Evolutionary conservation across 2,888 invertebrate genomes (phyloP), one percentile per base, ranked within the genome.

Genomic region (Napeogenes sylphis): DNA sequence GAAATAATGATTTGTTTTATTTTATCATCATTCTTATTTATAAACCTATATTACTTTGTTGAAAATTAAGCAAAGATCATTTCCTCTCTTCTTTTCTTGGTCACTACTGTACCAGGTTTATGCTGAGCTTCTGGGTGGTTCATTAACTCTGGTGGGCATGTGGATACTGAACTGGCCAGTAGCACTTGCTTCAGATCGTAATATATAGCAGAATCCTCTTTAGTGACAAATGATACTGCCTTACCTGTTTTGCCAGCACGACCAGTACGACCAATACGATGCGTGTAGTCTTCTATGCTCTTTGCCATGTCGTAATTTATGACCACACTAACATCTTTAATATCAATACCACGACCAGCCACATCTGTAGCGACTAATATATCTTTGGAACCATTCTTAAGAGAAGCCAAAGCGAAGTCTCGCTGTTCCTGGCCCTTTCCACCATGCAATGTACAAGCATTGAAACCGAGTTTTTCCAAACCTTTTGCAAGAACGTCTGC

Each of bases 291-390:
- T 92, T 99, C 99, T 77, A 99, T 99, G 21, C 95, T 94, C 86
- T 99, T 99, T 0, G 99, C 99, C 99, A 99, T 99, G 81, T 99
- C 99, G 77, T 99, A 99, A 85, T 99, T 99, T 75, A 99, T 97
- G 68, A 99, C 99, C 88, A 99, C 93, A 6, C 99, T 98, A 3
- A 99, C 99, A 84, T 99, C 99, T 83, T 99, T 99, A 81, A 99
- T 99, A 81, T 99, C 99, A 72, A 99, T 99, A 97, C 99, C 99
- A 93, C 99, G 96, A 73, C 99, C 99, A 71, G 99, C 99, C 0
- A 99, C 99, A 85, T 99, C 99, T 0, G 99, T 99, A 0, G 99
- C 99, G 51, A 99, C 99, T 73, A 99, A 90, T 78, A 99, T 99
- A 81, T 99, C 99, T 84, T 99, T 99, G 0, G 96, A 93, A 4